phyloP scores from a whole-genome alignment of 2,888 invertebrate species.

The Polietes domitor region DNA sequence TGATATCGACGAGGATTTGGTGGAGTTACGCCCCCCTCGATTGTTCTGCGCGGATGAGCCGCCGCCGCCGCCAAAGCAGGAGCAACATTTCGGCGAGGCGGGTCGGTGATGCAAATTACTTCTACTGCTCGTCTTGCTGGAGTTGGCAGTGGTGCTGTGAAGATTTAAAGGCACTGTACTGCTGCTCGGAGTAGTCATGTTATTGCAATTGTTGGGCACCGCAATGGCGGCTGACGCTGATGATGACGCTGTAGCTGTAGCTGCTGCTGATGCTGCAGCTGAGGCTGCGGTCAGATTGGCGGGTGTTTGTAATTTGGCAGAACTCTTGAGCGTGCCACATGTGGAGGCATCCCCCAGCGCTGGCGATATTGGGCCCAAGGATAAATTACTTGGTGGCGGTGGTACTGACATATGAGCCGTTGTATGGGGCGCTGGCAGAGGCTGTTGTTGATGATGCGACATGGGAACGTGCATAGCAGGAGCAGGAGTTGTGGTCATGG shows the following conservation, averaged over 20 bases:
- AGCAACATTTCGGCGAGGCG: slow-evolving; percentile 67
- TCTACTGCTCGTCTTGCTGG: slow-evolving; percentile 69
- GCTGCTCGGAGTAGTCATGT: slow-evolving; percentile 62
- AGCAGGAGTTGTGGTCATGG: slow-evolving; percentile 62
- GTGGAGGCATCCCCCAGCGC: slow-evolving; percentile 57
- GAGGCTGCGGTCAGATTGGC: slow-evolving; percentile 53
- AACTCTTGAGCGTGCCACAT: slow-evolving; percentile 75
- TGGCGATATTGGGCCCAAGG: slow-evolving; percentile 57
- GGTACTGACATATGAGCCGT: slow-evolving; percentile 48
- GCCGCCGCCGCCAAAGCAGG: slow-evolving; percentile 68
- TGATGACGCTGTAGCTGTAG: slow-evolving; percentile 26
- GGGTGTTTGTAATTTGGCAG: slow-evolving; percentile 70
- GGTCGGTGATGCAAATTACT: slow-evolving; percentile 69
- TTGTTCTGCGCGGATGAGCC: slow-evolving; percentile 45
- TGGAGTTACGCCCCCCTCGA: slow-evolving; percentile 60
- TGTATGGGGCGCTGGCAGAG: slow-evolving; percentile 42
- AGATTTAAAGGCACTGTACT: slow-evolving; percentile 66
- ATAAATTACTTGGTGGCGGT: slow-evolving; percentile 66
- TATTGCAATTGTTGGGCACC: slow-evolving; percentile 63
- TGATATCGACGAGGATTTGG: slow-evolving; percentile 63
- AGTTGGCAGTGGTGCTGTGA: slow-evolving; percentile 66
- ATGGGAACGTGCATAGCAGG: slow-evolving; percentile 60
- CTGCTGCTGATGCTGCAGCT: slow-evolving; percentile 49
- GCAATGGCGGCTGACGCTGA: slow-evolving; percentile 56
- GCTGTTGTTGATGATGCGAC: slow-evolving; percentile 54